Evolutionary conservation across 2,888 invertebrate genomes (phyloP), one percentile per base, ranked within the genome.

Genomic region (Drosophila setosimentum): DNA sequence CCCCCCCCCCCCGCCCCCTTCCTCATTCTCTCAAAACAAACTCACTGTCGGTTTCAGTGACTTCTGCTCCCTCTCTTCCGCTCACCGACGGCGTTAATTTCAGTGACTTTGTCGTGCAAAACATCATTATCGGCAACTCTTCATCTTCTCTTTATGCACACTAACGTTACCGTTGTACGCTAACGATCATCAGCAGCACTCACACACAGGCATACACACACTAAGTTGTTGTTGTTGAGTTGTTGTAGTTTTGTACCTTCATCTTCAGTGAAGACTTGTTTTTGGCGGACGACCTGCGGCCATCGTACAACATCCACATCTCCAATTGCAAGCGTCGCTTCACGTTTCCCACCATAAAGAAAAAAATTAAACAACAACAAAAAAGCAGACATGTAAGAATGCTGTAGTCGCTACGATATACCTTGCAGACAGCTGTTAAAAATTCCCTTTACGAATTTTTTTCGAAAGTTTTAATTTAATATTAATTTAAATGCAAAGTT

Each of bases 301-400:
- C 73, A 69, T 61, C 61, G 51, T 50, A 53, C 61, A 67, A 45
- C 54, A 69, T 75, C 42, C 61, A 72, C 62, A 70, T 55, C 64
- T 65, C 32, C 57, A 62, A 67, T 51, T 58, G 58, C 67, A 59
- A 42, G 63, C 50, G n/a, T 49, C 58, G 30, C 69, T 55, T 50
- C 50, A n/a, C 40, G 61, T 70, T 75, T 80, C 90, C 88, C 85
- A 90, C 89, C 75, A 66, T 90, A 86, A 90, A 78, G 71, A 74
- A 83, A 80, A 59, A 65, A 45, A 42, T n/a, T 3, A 63, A 60
- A 51, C 8, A 30, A 53, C 63, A 35, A 58, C 18, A 60, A 48
- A 45, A 33, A 42, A 51, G 6, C 10, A 18, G 13, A 70, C 27
- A 18, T 3, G n/a, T 21, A 54, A 24, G 24, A 45, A 16, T 24